Percentiles rank a stretch among this genome's conserved stretches.
These are phyloP conservation scores for Scaptomyza graminum DNA, from an alignment of 1,140 invertebrate genomes.

Conservation along the genomic window DNA sequence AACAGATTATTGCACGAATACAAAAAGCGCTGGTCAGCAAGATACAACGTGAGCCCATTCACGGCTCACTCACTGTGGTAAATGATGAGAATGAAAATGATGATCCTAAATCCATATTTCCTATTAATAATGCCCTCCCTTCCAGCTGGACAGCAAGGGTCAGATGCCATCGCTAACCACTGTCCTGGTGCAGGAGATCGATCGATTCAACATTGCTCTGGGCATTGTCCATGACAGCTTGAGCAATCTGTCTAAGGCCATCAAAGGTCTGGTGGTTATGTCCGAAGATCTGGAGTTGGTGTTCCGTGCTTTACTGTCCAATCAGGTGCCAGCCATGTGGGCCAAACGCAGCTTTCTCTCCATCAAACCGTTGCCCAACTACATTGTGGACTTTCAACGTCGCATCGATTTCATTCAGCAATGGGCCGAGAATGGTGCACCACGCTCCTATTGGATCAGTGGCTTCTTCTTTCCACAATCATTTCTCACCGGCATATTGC, in stretches of 20 bases:
- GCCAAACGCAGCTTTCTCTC: conserved; percentile 93
- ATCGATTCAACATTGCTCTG: conserved; percentile 92
- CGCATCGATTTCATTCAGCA: conserved; percentile 90
- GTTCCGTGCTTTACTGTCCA: conserved; percentile 90
- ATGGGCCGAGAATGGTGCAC: conserved; percentile 89
- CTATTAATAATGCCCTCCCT: neutral
- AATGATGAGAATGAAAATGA: conserved; percentile 14
- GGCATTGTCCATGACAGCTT: conserved; percentile 89
- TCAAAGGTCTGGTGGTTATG: conserved; percentile 94
- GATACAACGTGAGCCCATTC: conserved; percentile 86
- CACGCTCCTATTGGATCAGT: conserved; percentile 94
- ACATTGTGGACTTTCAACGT: conserved; percentile 91
- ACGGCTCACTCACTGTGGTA: conserved; percentile 85
- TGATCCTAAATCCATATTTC: neutral
- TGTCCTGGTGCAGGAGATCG: conserved; percentile 93
- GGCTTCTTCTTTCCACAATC: conserved; percentile 97
- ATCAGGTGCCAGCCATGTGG: conserved; percentile 93
- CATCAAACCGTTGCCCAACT: conserved; percentile 92
- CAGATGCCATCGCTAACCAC: conserved; percentile 92
- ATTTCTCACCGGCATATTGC: conserved; percentile 93
- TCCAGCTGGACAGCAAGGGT: conserved; percentile 86
- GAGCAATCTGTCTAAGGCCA: conserved; percentile 91
- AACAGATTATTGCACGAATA: conserved; percentile 67
- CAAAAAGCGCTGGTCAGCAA: conserved; percentile 85
- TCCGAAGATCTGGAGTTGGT: conserved; percentile 93